phyloP scores from a whole-genome alignment of 2,888 invertebrate genomes.

The Ditula angustiorana region DNA sequence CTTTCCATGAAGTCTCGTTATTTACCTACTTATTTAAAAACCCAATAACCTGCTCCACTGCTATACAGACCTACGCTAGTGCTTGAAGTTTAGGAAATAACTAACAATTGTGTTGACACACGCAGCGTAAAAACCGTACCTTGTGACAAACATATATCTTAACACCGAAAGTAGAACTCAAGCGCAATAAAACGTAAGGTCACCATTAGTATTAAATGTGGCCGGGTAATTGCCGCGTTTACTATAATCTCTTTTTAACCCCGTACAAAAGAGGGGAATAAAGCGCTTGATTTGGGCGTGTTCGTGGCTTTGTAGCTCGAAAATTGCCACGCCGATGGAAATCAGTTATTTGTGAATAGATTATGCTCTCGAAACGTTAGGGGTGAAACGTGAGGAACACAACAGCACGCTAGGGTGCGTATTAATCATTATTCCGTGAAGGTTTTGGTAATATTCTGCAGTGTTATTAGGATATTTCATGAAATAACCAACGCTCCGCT shows the following conservation, averaged over 20 bases:
- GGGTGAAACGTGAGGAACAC: conserved; percentile 29
- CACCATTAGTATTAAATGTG: conserved; percentile 32
- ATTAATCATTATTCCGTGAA: conserved; percentile 38
- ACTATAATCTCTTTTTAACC: conserved; percentile 39
- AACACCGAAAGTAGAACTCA: conserved; percentile 12
- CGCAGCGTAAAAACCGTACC: not conserved
- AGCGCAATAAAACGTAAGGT: conserved; percentile 27
- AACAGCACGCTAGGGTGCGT: conserved; percentile 36
- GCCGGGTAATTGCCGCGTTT: conserved; percentile 33
- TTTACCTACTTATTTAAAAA: not conserved
- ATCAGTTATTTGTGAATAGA: conserved; percentile 41
- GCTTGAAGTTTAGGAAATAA: not conserved
- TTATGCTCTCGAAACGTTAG: conserved; percentile 39
- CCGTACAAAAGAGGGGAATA: conserved; percentile 35
- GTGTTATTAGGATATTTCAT: conserved; percentile 21
- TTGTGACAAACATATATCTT: not conserved
- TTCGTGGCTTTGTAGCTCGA: conserved; percentile 36
- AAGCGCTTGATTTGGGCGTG: conserved; percentile 35
- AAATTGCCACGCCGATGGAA: conserved; percentile 37
- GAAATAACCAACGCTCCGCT: conserved; percentile 15
- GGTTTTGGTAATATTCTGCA: conserved; percentile 20
- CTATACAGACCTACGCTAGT: too few species aligned
- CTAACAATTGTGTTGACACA: not conserved
- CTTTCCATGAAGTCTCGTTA: not conserved
- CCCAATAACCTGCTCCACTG: not conserved